Percentiles rank a stretch among this genome's conserved stretches.
phyloP scores from a whole-genome alignment of 1,140 invertebrate genomes.

The Probaryconus sp. region DNA sequence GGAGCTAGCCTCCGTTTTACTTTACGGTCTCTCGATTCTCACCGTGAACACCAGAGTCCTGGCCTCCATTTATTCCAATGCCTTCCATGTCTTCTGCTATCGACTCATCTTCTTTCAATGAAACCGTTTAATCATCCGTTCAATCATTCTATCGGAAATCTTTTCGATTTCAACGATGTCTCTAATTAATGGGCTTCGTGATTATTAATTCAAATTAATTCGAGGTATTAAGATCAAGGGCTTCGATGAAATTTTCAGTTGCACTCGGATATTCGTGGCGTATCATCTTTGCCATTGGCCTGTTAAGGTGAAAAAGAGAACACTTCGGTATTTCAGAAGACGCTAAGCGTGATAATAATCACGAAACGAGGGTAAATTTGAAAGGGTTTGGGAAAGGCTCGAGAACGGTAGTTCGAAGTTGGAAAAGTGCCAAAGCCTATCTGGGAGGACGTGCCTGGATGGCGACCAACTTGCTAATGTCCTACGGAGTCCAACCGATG shows the following conservation, averaged over 20 bases:
- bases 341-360: constrained; percentile 52
- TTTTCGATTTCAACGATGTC: too few species aligned
- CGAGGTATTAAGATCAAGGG: too few species aligned
- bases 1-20: constrained; percentile 44
- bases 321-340: constrained; percentile 38
- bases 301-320: constrained; percentile 1
- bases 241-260: too few species aligned
- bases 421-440: constrained; percentile 50
- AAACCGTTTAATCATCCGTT: too few species aligned
- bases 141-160: too few species aligned
- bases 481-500: constrained; percentile 37
- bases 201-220: too few species aligned
- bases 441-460: constrained; percentile 44
- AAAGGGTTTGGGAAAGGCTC: constrained; percentile 22
- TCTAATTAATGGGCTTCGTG: too few species aligned
- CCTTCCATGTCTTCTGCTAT: too few species aligned
- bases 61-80: not conserved
- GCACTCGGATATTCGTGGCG: too few species aligned
- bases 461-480: constrained; percentile 59
- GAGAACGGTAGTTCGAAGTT: constrained; percentile 31
- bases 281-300: constrained; percentile 12
- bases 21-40: constrained; percentile 49
- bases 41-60: constrained; percentile 10
- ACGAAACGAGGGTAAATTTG: constrained; percentile 43
- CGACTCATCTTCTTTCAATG: not conserved